Evolutionary conservation across 2,797 vertebrate genomes (phyloP).

Genomic region (Rhinatrema bivittatum): DNA sequence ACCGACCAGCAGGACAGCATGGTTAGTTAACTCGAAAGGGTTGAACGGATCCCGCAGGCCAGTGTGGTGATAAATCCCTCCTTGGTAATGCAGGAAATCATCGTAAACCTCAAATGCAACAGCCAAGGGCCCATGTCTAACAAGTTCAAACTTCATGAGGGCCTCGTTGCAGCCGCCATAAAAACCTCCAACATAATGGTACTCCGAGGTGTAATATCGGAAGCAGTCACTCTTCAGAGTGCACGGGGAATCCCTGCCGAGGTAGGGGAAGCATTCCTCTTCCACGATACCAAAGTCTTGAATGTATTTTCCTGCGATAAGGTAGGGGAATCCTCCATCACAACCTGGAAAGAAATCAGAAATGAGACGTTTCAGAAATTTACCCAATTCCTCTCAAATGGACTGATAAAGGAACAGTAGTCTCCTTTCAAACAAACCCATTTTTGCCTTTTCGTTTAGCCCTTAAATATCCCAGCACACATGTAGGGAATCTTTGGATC

Average conservation of each 20-base stretch:
- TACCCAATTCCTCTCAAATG: not conserved
- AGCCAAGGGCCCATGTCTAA: constrained; percentile 74
- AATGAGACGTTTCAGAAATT: too few relatives aligned
- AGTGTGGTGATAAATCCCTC: constrained; percentile 91
- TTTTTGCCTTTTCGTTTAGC: not conserved
- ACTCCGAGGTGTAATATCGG: constrained; percentile 70
- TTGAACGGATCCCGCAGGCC: constrained; percentile 70
- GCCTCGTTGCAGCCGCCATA: constrained; percentile 89
- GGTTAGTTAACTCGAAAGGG: constrained; percentile 91
- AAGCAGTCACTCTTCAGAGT: constrained; percentile 48
- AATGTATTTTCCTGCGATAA: constrained; percentile 79
- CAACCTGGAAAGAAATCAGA: constrained; percentile 62
- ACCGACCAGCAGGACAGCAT: constrained; percentile 86
- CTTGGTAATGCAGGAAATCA: constrained; percentile 78
- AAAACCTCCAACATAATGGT: constrained; percentile 88
- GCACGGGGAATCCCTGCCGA: constrained; percentile 62
- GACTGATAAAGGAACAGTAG: not conserved
- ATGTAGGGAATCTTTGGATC: too few relatives aligned
- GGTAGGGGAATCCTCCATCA: constrained; percentile 89
- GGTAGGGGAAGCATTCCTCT: constrained; percentile 82
- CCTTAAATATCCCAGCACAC: not conserved
- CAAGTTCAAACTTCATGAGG: constrained; percentile 84
- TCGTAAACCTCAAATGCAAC: constrained; percentile 83
- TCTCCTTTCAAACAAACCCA: not conserved
- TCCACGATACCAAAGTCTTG: constrained; percentile 92